Base-by-base conservation (phyloP, 2,797 vertebrate genomes). In the Spinus pinus region DNA sequence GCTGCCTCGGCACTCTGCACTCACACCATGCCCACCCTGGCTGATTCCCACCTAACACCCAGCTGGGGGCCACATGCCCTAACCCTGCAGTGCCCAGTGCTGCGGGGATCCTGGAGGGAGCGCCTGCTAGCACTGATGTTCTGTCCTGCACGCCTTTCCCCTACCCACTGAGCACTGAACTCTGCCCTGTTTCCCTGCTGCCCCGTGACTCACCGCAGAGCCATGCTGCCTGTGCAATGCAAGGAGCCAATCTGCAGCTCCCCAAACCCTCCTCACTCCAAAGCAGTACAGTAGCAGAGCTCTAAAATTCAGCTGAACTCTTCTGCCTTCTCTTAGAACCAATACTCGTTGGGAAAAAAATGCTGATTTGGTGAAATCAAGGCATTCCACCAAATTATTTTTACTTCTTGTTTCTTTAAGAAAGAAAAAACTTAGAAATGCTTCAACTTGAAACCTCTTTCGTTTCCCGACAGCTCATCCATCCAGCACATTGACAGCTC, bases 401-500 rank as follows among this genome's bases (percentile, higher is more conserved):
- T 67, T 74, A 24, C 39, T 62, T 61, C 18, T 73, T 56, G 23
- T 51, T 61, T 61, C 69, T 66, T 81, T 39, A 53, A 22, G 8
- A 53, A 54, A 79, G 30, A 10, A 81, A 57, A 57, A 35, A 10
- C 8, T 7, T 47, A 89, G 83, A 58, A 80, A 82, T 1, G 1
- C 44, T 94, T 96, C 85, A 93, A 84, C 33, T 57, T 93, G 88
- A 90, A 96, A 79, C 46, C 77, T 81, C 87, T 90, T 81, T 91
- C 27, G 1, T 83, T 90, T 78, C 54, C 77, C 7, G 6, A 86
- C 93, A 95, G 93, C 50, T 96, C 91, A 95, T 96, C 93, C 93
- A 84, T 88, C 72, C 85, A 84, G 72, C 66, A 93, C 80, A 90
- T 44, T 94, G 96, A 95, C 91, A 95, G 94, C 73, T 96, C 86